Evolutionary conservation across 2,888 invertebrate genomes (phyloP).

Genomic region (Metalampra italica): DNA sequence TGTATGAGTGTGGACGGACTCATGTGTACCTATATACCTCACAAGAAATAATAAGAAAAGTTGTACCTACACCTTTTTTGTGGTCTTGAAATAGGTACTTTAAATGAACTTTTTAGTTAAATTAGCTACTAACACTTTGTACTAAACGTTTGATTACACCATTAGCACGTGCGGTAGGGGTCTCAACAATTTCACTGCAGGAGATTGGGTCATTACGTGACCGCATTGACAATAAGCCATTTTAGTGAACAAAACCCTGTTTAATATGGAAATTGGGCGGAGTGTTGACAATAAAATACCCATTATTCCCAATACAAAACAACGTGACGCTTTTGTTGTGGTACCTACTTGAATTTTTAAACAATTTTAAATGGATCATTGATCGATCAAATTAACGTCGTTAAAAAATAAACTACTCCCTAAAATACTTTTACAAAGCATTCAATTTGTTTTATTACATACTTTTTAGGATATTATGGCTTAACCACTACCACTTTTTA

Average conservation of each 20-base stretch:
- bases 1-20: too few species aligned
- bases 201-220: constrained; percentile 21
- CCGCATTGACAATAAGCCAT: constrained; percentile 21
- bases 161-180: background rate
- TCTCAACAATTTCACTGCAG: background rate
- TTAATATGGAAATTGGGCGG: constrained; percentile 42
- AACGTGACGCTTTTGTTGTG: constrained; percentile 18
- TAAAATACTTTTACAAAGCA: background rate
- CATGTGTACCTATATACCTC: too few species aligned
- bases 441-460: background rate
- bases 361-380: constrained; percentile 31
- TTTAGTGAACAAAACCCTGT: constrained; percentile 35
- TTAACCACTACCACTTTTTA: too few species aligned
- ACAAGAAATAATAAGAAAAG: too few species aligned
- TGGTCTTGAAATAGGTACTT: too few species aligned
- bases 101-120: too few species aligned
- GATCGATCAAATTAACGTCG: constrained; percentile 37
- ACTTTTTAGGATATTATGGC: too few species aligned
- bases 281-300: constrained; percentile 28
- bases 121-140: background rate
- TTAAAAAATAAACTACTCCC: background rate
- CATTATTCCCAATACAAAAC: constrained; percentile 33
- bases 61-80: too few species aligned
- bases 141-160: background rate
- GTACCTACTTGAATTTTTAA: constrained; percentile 1